Percentiles rank a stretch among this genome's conserved stretches.
These are phyloP conservation scores for Psephotus haematonotus DNA, from an alignment of 2,113 vertebrate genomes.

Conservation along the genomic window DNA sequence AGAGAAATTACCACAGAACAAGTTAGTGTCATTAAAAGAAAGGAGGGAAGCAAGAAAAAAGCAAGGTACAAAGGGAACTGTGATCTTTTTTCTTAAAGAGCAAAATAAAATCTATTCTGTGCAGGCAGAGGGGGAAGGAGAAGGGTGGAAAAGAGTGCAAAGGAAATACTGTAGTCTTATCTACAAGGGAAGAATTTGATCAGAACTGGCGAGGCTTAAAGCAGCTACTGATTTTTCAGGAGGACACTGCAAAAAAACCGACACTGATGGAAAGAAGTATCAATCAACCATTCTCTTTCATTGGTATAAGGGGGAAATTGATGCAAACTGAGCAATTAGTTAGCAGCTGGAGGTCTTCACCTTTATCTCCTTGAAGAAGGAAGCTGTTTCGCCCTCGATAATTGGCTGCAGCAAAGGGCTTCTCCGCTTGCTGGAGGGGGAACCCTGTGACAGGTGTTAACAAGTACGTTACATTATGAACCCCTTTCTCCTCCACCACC, in stretches of 20 bases:
- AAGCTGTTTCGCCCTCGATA: conserved; percentile 97
- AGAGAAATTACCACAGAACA: not conserved
- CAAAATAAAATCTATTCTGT: not conserved
- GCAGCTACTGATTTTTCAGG: conserved; percentile 63
- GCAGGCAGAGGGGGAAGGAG: not conserved
- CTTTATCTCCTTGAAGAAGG: conserved; percentile 98
- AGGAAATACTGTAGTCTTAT: conserved; percentile 2
- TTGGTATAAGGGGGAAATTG: conserved; percentile 21
- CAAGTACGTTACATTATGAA: conserved; percentile 79
- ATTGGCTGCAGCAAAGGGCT: conserved; percentile 98
- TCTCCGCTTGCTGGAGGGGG: conserved; percentile 98
- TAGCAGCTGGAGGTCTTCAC: conserved; percentile 83
- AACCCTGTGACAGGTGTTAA: conserved; percentile 90
- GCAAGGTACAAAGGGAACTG: not conserved
- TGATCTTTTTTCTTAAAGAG: not conserved
- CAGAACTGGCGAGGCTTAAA: conserved; percentile 14
- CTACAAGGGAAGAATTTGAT: conserved; percentile 1
- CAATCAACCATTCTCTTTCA: conserved; percentile 16
- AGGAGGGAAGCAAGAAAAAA: not conserved
- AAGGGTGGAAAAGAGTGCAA: not conserved
- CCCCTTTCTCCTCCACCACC: conserved; percentile 35
- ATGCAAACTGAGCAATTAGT: conserved; percentile 70
- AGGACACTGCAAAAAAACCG: conserved; percentile 69
- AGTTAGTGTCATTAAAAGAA: conserved; percentile 8
- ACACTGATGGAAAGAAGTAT: not conserved